A percentile compares a stretch with the other conserved stretches of the same genome.
Evolutionary conservation across 2,113 vertebrate genomes (phyloP).

Genomic region (Psephotus haematonotus): DNA sequence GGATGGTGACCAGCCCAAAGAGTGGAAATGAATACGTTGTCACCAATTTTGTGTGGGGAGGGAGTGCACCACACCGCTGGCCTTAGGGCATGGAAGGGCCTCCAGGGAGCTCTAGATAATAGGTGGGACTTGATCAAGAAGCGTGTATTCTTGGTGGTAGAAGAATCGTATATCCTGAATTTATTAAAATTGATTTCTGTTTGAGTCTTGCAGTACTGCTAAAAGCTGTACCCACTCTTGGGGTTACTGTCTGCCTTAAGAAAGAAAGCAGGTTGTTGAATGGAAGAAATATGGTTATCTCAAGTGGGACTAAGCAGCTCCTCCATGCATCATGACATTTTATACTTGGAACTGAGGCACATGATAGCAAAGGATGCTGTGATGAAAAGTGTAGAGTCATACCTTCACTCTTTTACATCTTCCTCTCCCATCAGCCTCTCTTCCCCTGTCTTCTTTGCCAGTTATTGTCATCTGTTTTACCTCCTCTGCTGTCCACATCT

Average conservation of each 20-base stretch:
- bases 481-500: not conserved
- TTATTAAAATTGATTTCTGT: not conserved
- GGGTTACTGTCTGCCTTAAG: not conserved
- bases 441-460: not conserved
- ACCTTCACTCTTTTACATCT: not conserved
- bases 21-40: not conserved
- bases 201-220: not conserved
- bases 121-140: not conserved
- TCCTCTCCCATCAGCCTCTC: not conserved
- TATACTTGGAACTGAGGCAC: not conserved
- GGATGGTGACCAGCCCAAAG: not conserved
- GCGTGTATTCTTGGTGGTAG: not conserved
- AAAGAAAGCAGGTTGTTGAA: not conserved
- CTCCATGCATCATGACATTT: not conserved
- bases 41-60: not conserved
- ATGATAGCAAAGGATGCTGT: not conserved
- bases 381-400: not conserved
- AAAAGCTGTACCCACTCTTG: not conserved
- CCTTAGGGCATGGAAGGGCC: not conserved
- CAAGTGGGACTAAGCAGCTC: not conserved
- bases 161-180: not conserved
- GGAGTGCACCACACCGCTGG: rapidly evolving
- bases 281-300: not conserved
- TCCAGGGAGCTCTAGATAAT: not conserved
- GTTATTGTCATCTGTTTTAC: not conserved